Conservation (phyloP, 2,113 vertebrate species). For the Ursus arctos region DNA sequence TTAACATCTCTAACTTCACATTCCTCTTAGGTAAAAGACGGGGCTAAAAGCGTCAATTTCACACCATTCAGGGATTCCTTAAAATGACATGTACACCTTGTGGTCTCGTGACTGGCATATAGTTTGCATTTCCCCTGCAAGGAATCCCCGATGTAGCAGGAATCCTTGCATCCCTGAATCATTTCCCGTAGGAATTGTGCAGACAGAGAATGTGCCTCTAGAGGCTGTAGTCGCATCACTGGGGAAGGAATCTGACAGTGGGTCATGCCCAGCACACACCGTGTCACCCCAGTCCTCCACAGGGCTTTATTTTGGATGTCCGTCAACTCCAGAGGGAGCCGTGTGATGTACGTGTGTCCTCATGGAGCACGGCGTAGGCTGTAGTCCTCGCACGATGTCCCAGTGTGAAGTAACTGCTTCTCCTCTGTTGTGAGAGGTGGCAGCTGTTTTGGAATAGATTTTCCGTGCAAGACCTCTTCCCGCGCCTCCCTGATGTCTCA, state of each 20-base stretch:
- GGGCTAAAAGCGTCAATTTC: too few relatives aligned
- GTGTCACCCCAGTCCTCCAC: fast-evolving
- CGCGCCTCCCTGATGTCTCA: neutral
- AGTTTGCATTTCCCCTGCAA: neutral
- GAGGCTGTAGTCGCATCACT: fast-evolving
- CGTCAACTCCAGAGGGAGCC: fast-evolving
- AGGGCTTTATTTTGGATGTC: fast-evolving
- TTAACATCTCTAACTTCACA: fast-evolving
- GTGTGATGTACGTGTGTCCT: fast-evolving
- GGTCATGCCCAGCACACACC: fast-evolving
- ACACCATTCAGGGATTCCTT: fast-evolving
- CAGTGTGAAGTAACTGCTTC: fast-evolving
- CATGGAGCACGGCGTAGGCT: fast-evolving
- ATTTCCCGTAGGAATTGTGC: neutral
- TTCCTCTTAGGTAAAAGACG: neutral
- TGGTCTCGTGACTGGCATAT: fast-evolving
- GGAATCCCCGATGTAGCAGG: neutral
- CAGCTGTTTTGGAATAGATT: neutral
- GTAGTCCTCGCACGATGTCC: fast-evolving
- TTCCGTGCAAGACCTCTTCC: neutral
- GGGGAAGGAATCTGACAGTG: neutral
- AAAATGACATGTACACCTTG: neutral
- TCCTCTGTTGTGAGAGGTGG: neutral
- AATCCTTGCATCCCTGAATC: too few relatives aligned
- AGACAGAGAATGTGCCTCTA: fast-evolving